A percentile compares a stretch with the other conserved stretches of the same genome.
Conservation (phyloP, 2,797 vertebrate species). For the Arctocebus calabarensis region DNA sequence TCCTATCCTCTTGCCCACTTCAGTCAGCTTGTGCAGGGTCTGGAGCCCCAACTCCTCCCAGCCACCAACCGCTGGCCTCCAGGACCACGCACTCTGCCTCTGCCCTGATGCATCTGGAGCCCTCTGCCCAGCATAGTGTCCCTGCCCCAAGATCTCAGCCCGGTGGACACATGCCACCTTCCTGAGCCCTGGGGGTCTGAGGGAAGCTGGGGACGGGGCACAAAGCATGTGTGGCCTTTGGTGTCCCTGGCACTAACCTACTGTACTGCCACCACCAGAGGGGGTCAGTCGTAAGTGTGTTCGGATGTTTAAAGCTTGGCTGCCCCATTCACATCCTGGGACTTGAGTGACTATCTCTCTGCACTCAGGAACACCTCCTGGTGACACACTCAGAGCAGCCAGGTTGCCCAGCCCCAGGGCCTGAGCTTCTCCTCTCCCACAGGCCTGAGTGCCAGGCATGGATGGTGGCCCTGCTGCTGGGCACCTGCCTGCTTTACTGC, state of each 20-base stretch:
- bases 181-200: too few species aligned
- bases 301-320: accelerated
- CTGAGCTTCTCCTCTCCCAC: constrained; percentile 3
- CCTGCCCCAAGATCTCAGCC: too few species aligned
- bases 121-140: too few species aligned
- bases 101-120: neutral
- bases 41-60: neutral
- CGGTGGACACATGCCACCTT: neutral
- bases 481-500: constrained; percentile 97
- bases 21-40: too few species aligned
- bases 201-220: neutral
- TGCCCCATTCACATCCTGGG: neutral
- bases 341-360: accelerated
- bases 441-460: constrained; percentile 93
- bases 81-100: neutral
- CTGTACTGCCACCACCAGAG: too few species aligned
- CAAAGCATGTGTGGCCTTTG: neutral
- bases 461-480: constrained; percentile 93
- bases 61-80: accelerated
- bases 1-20: too few species aligned
- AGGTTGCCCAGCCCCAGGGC: neutral
- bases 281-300: neutral
- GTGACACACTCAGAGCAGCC: neutral
- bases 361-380: too few species aligned
- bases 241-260: too few species aligned